Evolutionary conservation across 2,113 vertebrate genomes (phyloP), one percentile per base, ranked within the genome.

Genomic region (Heteronetta atricapilla): DNA sequence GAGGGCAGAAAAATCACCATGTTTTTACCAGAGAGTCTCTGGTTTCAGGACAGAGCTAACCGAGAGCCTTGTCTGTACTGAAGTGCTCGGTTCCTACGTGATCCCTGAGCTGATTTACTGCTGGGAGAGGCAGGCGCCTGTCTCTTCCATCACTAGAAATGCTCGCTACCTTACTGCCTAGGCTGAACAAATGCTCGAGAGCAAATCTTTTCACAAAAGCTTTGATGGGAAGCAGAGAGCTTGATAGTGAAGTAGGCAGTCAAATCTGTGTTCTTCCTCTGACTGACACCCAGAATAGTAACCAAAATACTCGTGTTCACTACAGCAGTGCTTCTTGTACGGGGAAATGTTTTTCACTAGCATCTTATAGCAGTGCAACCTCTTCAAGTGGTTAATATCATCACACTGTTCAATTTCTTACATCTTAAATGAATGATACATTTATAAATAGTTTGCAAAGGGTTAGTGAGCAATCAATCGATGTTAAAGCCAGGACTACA

Each of bases 291-390:
- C 83, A 90, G 92, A 93, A 95, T 92, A 94, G 92, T 69, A 95
- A 94, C 93, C 84, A 90, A 96, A 92, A 89, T 91, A 96, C 84
- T 97, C 84, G 69, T 94, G 94, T 94, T 91, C 96, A 89, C 93
- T 96, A 94, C 84, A 82, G 38, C 8, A 10, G 93, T 93, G 89
- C 62, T 86, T 90, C 89, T 92, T 84, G 70, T 92, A 82, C 94
- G 48, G 66, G 77, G 69, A 91, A 95, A 60, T 21, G 28, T 60
- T 93, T 96, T 95, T 84, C 81, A 82, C 66, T 53, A 63, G 79
- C 60, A 28, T 88, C 92, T 76, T 66, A 66, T 38, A 88, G 86
- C 19, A 67, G 52, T 66, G 89, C 64, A 77, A 36, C n/a, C 62
- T 90, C 50, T 62, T 79, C 55, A 89, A 90, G 70, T 25, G 18